Percentiles rank a stretch among this genome's conserved stretches.
Conservation (phyloP, 2,888 invertebrate species). For the Sesia apiformis region DNA sequence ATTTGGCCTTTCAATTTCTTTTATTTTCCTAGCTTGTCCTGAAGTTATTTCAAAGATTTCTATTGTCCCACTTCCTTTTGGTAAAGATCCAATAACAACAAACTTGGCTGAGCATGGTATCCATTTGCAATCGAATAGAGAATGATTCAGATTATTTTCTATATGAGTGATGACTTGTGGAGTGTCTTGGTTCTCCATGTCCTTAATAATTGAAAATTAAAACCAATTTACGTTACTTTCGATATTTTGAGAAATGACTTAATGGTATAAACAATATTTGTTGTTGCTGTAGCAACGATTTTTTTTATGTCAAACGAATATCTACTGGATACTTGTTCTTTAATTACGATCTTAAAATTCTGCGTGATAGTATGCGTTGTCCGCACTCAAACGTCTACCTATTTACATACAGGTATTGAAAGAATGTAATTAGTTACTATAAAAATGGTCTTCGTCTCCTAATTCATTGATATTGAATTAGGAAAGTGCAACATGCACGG, state of each 20-base stretch:
- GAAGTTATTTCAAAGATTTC: conserved; percentile 86
- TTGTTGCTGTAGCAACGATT: neutral
- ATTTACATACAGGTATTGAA: no score
- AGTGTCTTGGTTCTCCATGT: conserved; percentile 75
- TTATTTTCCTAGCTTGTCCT: conserved; percentile 79
- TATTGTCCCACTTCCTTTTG: conserved; percentile 89
- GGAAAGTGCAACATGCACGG: no score
- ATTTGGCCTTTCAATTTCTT: conserved; percentile 85
- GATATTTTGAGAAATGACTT: no score
- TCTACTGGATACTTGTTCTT: no score
- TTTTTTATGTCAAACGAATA: no score
- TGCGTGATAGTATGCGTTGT: no score
- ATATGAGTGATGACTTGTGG: conserved; percentile 93
- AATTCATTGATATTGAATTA: no score
- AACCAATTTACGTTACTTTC: neutral
- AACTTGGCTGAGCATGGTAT: conserved; percentile 96
- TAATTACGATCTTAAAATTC: no score
- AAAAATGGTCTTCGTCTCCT: no score
- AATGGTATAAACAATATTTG: no score
- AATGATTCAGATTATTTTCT: conserved; percentile 87
- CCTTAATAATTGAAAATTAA: neutral
- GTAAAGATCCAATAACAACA: conserved; percentile 88
- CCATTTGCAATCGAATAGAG: conserved; percentile 95
- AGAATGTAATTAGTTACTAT: no score
- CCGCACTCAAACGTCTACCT: no score